These are phyloP conservation scores for Dreissena polymorpha DNA, from an alignment of 1,140 invertebrate genomes.

Conservation along the genomic window DNA sequence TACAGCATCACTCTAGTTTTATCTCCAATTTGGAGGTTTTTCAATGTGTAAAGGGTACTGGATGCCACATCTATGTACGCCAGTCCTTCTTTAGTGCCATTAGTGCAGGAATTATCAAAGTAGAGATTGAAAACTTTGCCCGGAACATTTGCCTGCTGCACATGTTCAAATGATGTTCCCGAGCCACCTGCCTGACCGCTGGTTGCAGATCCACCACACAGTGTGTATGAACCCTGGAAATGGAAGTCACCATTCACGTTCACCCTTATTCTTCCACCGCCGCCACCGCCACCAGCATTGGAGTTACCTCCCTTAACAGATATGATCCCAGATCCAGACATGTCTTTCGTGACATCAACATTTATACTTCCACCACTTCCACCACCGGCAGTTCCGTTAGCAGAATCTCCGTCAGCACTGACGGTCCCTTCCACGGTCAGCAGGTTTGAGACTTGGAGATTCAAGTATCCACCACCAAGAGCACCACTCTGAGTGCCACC, in stretches of 20 bases:
- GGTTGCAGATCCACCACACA: slow-evolving; percentile 61
- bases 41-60: slow-evolving; percentile 8
- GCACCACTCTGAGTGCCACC: slow-evolving; percentile 30
- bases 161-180: slow-evolving; percentile 63
- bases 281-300: slow-evolving; percentile 60
- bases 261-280: slow-evolving; percentile 65
- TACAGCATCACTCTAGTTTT: slow-evolving; percentile 50
- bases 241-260: slow-evolving; percentile 56
- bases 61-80: slow-evolving; percentile 53
- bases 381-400: slow-evolving; percentile 60
- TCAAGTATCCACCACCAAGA: slow-evolving; percentile 63
- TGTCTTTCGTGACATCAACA: slow-evolving; percentile 45
- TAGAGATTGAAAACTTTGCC: slow-evolving; percentile 41
- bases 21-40: slow-evolving; percentile 54
- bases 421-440: slow-evolving; percentile 65
- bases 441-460: slow-evolving; percentile 24
- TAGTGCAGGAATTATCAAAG: slow-evolving; percentile 59
- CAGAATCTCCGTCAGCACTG: slow-evolving; percentile 58
- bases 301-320: slow-evolving; percentile 55
- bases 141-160: slow-evolving; percentile 35
- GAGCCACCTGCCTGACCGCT: slow-evolving; percentile 64
- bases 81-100: slow-evolving; percentile 41
- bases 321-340: slow-evolving; percentile 61
- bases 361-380: slow-evolving; percentile 63
- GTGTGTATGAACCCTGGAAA: slow-evolving; percentile 59